phyloP scores from a whole-genome alignment of 1,140 invertebrate genomes.

The Hylyphantes graminicola region DNA sequence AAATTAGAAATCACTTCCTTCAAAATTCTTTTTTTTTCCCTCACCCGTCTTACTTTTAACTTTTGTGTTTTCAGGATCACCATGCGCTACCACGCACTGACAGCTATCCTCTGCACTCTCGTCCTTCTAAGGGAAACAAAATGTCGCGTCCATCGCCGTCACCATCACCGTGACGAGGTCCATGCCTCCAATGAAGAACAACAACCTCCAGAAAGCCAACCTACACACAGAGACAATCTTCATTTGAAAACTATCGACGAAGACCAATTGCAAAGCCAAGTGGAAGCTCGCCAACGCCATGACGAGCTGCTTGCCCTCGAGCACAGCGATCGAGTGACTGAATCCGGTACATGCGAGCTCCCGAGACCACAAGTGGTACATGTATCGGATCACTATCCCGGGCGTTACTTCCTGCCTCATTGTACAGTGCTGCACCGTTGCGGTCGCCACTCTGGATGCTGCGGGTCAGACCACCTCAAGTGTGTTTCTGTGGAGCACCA shows the following conservation, averaged over 20 bases:
- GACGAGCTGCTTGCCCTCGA: slow-evolving; percentile 52
- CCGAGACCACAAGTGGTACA: slow-evolving; percentile 58
- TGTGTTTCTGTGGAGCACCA: slow-evolving; percentile 51
- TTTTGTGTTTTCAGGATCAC: neutral
- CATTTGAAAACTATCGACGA: neutral
- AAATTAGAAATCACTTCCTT: too few species aligned
- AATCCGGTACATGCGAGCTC: slow-evolving; percentile 43
- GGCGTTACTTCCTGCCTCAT: slow-evolving; percentile 59
- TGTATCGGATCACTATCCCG: slow-evolving; percentile 58
- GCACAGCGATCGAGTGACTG: slow-evolving; percentile 55
- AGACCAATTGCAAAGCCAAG: neutral
- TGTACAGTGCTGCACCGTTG: slow-evolving; percentile 62
- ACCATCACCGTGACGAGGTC: too few species aligned
- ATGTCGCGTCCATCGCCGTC: neutral
- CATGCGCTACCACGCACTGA: neutral
- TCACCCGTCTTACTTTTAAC: neutral
- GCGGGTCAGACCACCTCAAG: slow-evolving; percentile 37
- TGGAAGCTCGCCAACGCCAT: neutral
- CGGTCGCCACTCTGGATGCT: slow-evolving; percentile 59
- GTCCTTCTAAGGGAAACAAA: neutral
- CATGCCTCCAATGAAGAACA: too few species aligned
- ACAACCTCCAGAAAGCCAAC: too few species aligned
- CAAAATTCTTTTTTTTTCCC: too few species aligned
- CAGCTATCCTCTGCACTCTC: too few species aligned
- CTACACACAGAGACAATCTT: too few species aligned